Base-by-base conservation (phyloP, 2,888 invertebrate species). In the Archaeoteleia sp. region DNA sequence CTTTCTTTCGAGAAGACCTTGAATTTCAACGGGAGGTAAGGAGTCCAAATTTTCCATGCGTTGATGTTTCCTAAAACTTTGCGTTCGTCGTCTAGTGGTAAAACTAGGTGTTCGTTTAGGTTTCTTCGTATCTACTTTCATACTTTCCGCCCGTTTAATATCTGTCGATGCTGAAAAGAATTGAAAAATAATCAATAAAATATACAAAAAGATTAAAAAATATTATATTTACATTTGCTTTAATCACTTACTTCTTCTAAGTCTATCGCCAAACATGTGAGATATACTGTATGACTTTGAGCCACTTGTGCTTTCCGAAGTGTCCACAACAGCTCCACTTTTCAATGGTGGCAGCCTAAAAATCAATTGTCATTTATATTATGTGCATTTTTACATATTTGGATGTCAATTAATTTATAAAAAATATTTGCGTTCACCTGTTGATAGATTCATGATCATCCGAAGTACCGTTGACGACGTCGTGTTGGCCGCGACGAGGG, bases 61-160 rank as follows among this genome's bases (percentile, higher is more conserved):
- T 48, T 90, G 89, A 78, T 92, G 91, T 79, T 91, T 90, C 8
- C 93, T 88, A 89, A 96, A 95, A 83, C 95, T 96, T 82, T 94
- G 93, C 9, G 95, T 94, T 70, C 95, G 89, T 60, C 96, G 89
- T 7, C 96, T 90, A 0, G 98, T 97, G 17, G 95, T 98, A 86
- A 98, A 97, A 71, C 96, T 97, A 0, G 98, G 96, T 0, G 96
- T 97, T 70, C 96, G 90, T 81, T 95, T 96, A 0, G 94, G 91
- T 49, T 93, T 93, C 85, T 95, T 96, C n/a, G 89, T 87, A 39
- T 88, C 89, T 6, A 88, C 87, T 81, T 93, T 94, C 95, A 96
- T 95, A 83, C 95, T 95, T 85, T 96, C 96, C 0, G 95, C 95
- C 2, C 95, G 88, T 81, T 95, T 95, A 1, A 95, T 84, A 57